Percentiles rank a stretch among this genome's conserved stretches.
Conservation (phyloP, 2,113 vertebrate species). For the Eptatretus burgeri region DNA sequence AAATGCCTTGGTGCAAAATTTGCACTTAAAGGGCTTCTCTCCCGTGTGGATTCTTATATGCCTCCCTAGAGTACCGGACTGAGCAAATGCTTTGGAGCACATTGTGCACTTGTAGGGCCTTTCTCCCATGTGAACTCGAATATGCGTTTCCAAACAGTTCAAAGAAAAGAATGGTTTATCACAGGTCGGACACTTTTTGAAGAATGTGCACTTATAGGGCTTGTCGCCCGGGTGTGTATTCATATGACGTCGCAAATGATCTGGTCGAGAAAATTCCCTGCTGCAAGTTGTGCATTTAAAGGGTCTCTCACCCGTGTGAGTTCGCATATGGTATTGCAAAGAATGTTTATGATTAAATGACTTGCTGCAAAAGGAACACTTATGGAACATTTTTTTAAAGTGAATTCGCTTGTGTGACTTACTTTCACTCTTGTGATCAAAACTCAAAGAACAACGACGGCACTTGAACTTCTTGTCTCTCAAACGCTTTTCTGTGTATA, state of each 20-base stretch:
- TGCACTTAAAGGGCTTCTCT: conserved; percentile 81
- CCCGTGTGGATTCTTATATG: conserved; percentile 68
- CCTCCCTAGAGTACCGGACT: conserved; percentile 62
- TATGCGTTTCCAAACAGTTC: background rate
- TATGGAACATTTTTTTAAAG: no score
- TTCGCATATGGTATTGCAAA: background rate
- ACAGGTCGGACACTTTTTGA: no score
- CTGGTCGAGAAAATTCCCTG: background rate
- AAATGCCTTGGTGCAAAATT: conserved; percentile 73
- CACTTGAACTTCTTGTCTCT: no score
- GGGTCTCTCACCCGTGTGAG: background rate
- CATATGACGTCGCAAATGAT: conserved; percentile 24
- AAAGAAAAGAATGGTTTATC: conserved; percentile 24
- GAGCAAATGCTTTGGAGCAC: conserved; percentile 85
- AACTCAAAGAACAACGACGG: no score
- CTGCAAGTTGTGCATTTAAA: background rate
- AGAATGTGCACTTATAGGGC: conserved; percentile 30
- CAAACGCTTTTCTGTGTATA: no score
- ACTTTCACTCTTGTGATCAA: no score
- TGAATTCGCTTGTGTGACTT: no score
- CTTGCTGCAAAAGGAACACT: no score
- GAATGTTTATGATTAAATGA: no score
- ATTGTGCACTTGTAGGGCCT: conserved; percentile 72
- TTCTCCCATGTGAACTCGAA: conserved; percentile 15
- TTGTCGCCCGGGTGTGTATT: conserved; percentile 28